Evolutionary conservation across 2,888 invertebrate species (phyloP).

Genomic region (Dryocosmus kuriphilus): DNA sequence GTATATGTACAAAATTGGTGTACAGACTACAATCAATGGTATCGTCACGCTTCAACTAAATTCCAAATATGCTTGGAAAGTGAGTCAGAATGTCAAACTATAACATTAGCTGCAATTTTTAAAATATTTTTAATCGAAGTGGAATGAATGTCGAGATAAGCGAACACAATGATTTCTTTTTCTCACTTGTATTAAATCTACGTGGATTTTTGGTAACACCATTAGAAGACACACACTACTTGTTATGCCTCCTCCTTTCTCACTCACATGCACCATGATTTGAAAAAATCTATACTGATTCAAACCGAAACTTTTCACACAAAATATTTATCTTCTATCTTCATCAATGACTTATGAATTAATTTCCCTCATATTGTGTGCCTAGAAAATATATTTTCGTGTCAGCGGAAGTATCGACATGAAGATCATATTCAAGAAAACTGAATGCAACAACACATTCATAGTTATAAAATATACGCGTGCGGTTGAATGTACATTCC

Average conservation of each 20-base stretch:
- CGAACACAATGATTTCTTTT: constrained; percentile 15
- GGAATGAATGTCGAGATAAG: constrained; percentile 72
- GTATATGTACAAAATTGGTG: constrained; percentile 77
- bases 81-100: background rate
- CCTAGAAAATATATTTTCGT: constrained; percentile 52
- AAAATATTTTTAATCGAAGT: constrained; percentile 66
- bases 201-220: constrained; percentile 36
- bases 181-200: constrained; percentile 27
- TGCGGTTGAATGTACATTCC: background rate
- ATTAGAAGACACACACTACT: constrained; percentile 42
- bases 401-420: constrained; percentile 57
- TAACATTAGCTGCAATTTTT: constrained; percentile 61
- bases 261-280: constrained; percentile 43
- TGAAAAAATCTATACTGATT: constrained; percentile 43
- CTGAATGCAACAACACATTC: constrained; percentile 47
- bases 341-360: constrained; percentile 45
- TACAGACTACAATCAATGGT: constrained; percentile 75
- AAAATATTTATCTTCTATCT: constrained; percentile 39
- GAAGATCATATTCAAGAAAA: constrained; percentile 58
- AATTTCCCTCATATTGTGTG: constrained; percentile 41
- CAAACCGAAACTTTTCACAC: constrained; percentile 22
- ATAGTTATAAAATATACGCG: constrained; percentile 25
- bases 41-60: constrained; percentile 38
- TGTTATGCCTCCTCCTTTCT: constrained; percentile 15
- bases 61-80: background rate